Evolutionary conservation across 2,113 vertebrate species (phyloP), one percentile per base, ranked within the genome.

Genomic region (Shinisaurus crocodilurus): DNA sequence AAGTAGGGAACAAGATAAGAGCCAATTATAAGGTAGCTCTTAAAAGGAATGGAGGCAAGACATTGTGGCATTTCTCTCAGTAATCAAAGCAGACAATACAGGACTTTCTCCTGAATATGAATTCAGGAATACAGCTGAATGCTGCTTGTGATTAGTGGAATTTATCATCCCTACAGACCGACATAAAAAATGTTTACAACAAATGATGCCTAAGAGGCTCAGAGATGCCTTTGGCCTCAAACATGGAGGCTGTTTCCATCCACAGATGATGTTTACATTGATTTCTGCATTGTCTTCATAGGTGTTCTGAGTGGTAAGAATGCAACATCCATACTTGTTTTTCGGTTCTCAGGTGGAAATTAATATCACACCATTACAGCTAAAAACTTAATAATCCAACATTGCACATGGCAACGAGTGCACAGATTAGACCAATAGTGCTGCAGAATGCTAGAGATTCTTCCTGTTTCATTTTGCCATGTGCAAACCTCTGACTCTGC

Each of bases 1-100:
- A 85, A 48, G 65, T 20, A 34, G 45, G 43, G 6, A 34, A 48
- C 43, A 69, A 67, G 63, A 67, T 48, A 69, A 85, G 40, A 25
- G 40, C 40, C 82, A 85, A 85, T 70, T 70, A 85, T 32, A 40
- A 69, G 82, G 27, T 60, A 12, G 63, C 63, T 45, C 40, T 45
- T 69, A 45, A 85, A 65, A 43, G 40, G 63, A 69, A 34, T 40
- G 65, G 65, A 70, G 29, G 83, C 40, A 70, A 48, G 83, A 69
- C 82, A 48, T 45, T 69, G 83, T 23, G 32, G 48, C 34, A 43
- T 50, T 70, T 43, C 83, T 43, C 83, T 48, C 65, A 70, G 65
- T 48, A 85, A 70, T 85, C 83, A 85, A 85, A 57, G n/a, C 83
- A 85, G 83, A 85, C 83, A 85, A 85, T 85, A 20, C 83, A 43